Base-by-base conservation (phyloP, 2,888 invertebrate genomes). In the Drosophila dives region DNA sequence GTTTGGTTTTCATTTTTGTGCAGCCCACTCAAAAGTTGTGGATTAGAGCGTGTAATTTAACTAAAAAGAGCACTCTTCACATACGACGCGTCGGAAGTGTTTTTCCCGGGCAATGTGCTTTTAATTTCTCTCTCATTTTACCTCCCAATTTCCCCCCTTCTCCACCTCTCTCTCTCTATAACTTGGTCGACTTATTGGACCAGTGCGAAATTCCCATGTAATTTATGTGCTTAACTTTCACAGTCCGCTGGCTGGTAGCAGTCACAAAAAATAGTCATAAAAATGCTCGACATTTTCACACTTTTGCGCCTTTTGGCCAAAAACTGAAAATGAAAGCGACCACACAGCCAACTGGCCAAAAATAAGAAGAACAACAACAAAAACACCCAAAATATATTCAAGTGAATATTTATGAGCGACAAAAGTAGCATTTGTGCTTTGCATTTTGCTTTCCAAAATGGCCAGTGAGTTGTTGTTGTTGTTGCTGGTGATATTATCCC, bases 381-480 rank as follows among this genome's bases (percentile, higher is more conserved):
- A 58, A 34, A 56, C 51, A 51, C 56, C 59, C 80, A 17, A 67
- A 74, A 89, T 80, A 86, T 80, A 86, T 86, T 87, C 89, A 79
- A 86, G 86, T 86, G 91, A 91, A 91, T 91, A 91, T 91, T 91
- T 91, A 91, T 91, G 91, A 90, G 83, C 78, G 77, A 81, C 88
- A 87, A 91, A 89, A 90, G 91, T 83, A 83, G 80, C 84, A 82
- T 81, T 91, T 90, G 83, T 78, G 80, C 82, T 81, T 89, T 87
- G 82, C 89, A 87, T 89, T 85, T 73, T 65, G 80, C 71, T 71
- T 70, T 71, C 45, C 65, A 72, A 70, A 70, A 72, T 69, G 67
- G 72, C 73, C 32, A 34, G 38, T 58, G 49, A 34, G 29, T 55
- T 67, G 64, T 34, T 70, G 77, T 61, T 74, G 67, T 23, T 11